Conservation (phyloP, 2,888 invertebrate genomes). For the Mesochorus sp. region DNA sequence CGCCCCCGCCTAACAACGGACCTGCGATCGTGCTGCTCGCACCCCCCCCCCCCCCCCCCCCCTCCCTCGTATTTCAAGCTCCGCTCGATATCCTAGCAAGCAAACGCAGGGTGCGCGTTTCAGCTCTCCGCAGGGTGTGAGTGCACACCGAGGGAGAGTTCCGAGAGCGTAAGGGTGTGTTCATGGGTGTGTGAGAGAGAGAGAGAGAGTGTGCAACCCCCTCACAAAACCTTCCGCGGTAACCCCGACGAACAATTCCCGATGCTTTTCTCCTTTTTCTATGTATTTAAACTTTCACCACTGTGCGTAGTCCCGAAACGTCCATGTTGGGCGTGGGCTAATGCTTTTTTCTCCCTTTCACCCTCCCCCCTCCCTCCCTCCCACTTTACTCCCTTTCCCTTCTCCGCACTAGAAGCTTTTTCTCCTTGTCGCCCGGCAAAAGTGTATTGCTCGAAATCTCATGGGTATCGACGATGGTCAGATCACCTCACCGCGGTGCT, state of each 20-base stretch:
- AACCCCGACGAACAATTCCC: conserved; percentile 44
- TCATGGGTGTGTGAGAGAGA: not conserved
- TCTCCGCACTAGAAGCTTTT: conserved; percentile 44
- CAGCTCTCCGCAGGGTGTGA: conserved; percentile 11
- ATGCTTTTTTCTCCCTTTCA: conserved; percentile 23
- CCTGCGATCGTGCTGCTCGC: conserved; percentile 37
- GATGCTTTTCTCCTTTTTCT: conserved; percentile 12
- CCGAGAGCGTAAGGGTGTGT: not conserved
- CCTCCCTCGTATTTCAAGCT: conserved; percentile 57
- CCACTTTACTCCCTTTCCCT: conserved; percentile 14
- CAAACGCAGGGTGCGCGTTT: conserved; percentile 44
- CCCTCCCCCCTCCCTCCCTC: not conserved
- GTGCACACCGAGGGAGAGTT: not conserved
- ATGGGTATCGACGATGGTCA: conserved; percentile 62
- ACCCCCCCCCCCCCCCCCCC: not conserved
- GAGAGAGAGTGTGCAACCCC: conserved; percentile 33
- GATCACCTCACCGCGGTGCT: too few relatives aligned
- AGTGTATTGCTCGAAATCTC: conserved; percentile 69
- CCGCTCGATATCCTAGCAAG: conserved; percentile 61
- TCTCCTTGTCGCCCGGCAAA: conserved; percentile 54
- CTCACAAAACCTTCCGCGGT: conserved; percentile 20
- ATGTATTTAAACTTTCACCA: conserved; percentile 11
- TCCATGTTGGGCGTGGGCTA: conserved; percentile 13
- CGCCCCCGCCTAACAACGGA: conserved; percentile 59
- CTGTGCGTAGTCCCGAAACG: conserved; percentile 2